Evolutionary conservation across 2,113 vertebrate species (phyloP).

Genomic region (Macroglossus sobrinus): DNA sequence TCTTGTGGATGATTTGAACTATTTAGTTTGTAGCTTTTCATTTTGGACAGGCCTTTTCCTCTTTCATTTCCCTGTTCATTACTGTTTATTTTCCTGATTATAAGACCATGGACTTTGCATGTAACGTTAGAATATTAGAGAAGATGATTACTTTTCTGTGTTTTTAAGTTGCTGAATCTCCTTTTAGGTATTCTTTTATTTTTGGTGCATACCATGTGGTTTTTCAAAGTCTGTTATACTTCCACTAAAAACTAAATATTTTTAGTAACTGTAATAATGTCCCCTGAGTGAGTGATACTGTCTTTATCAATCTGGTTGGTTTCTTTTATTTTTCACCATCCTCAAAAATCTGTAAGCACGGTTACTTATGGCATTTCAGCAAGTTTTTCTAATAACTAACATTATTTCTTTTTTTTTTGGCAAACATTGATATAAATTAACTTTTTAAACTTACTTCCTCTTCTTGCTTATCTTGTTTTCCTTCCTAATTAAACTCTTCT

Average conservation of each 20-base stretch:
- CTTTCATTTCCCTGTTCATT: constrained; percentile 28
- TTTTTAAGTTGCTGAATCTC: constrained; percentile 45
- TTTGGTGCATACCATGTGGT: background rate
- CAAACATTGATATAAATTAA: constrained; percentile 16
- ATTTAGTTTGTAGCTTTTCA: background rate
- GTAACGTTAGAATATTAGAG: constrained; percentile 20
- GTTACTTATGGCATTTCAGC: constrained; percentile 15
- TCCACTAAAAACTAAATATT: background rate
- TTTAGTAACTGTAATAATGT: background rate
- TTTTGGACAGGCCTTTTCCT: background rate
- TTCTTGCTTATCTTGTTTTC: background rate
- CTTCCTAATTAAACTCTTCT: background rate
- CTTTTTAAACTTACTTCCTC: background rate
- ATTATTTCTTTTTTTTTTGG: background rate
- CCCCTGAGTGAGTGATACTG: background rate
- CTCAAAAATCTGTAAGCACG: background rate
- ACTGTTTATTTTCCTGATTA: background rate
- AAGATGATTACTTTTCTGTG: background rate
- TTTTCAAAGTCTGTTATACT: constrained; percentile 6
- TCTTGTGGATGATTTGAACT: constrained; percentile 21
- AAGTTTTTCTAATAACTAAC: background rate
- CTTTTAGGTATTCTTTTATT: constrained; percentile 3
- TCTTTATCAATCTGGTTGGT: background rate
- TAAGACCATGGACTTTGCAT: background rate
- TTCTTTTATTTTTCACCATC: constrained; percentile 31